phyloP scores from a whole-genome alignment of 2,888 invertebrate species.

The Nomada fucata region DNA sequence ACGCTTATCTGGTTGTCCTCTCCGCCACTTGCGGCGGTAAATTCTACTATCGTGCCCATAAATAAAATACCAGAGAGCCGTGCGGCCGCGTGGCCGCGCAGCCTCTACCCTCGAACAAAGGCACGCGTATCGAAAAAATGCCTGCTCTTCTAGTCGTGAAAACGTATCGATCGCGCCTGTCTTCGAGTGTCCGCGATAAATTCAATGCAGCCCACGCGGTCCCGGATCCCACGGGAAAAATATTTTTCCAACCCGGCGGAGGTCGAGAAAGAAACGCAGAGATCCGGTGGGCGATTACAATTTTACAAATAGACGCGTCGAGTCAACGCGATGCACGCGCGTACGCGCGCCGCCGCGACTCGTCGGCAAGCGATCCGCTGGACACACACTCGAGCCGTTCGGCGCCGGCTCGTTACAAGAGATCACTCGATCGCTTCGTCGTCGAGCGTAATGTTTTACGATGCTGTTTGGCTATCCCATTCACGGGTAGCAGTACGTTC shows the following conservation, averaged over 20 bases:
- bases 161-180: not conserved
- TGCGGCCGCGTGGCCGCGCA: slow-evolving; percentile 18
- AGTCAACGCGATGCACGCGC: not conserved
- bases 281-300: slow-evolving; percentile 30
- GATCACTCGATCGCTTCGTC: slow-evolving; percentile 25
- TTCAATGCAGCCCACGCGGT: not conserved
- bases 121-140: not conserved
- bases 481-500: slow-evolving; percentile 56
- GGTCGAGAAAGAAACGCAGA: not conserved
- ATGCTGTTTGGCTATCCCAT: slow-evolving; percentile 57
- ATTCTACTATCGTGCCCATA: slow-evolving; percentile 39
- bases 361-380: slow-evolving; percentile 24
- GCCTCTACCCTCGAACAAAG: not conserved
- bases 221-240: not conserved
- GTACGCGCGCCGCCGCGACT: not conserved
- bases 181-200: too few relatives aligned
- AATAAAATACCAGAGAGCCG: slow-evolving; percentile 38
- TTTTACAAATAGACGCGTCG: slow-evolving; percentile 36
- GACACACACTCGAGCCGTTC: slow-evolving; percentile 18
- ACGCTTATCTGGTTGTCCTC: slow-evolving; percentile 33
- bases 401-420: slow-evolving; percentile 17
- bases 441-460: slow-evolving; percentile 50
- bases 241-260: too few relatives aligned
- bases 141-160: not conserved
- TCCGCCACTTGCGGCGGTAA: slow-evolving; percentile 14